Percentiles rank a stretch among this genome's conserved stretches.
Conservation (phyloP, 1,140 invertebrate species). For the Micrasema longulum region DNA sequence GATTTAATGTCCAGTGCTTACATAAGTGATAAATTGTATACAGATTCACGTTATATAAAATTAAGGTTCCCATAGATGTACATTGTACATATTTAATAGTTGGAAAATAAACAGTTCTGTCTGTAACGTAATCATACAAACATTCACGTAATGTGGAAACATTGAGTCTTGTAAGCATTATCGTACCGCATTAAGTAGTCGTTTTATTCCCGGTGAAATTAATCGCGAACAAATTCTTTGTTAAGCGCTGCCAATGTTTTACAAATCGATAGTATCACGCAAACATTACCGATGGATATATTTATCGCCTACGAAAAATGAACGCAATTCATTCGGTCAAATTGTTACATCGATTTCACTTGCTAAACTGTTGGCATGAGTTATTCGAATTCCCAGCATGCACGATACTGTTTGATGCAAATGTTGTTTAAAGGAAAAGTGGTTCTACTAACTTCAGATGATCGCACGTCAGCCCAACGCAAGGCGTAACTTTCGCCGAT, state of each 20-base stretch:
- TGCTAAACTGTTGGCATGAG: constrained; percentile 8
- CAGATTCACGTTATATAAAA: background rate
- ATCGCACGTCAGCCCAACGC: background rate
- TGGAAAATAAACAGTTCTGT: too few relatives aligned
- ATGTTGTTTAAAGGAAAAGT: constrained; percentile 13
- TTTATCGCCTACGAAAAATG: constrained; percentile 18
- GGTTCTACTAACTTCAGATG: background rate
- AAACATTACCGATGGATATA: background rate
- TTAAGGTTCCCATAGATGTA: constrained; percentile 19
- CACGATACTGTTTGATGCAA: constrained; percentile 21
- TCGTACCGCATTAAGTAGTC: constrained; percentile 1
- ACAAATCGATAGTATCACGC: constrained; percentile 24
- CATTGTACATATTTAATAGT: too few relatives aligned
- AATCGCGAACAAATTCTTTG: constrained; percentile 14
- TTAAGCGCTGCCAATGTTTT: constrained; percentile 4
- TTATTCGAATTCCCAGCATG: constrained; percentile 21
- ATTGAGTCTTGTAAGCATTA: background rate
- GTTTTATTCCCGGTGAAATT: background rate
- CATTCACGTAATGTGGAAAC: constrained; percentile 1
- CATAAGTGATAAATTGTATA: background rate
- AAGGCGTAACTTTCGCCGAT: too few relatives aligned
- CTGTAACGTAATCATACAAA: background rate
- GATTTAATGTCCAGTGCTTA: background rate
- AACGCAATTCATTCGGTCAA: constrained; percentile 19
- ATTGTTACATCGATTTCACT: constrained; percentile 36